Base-by-base conservation (phyloP, 2,113 vertebrate genomes). In the Nymphicus hollandicus region DNA sequence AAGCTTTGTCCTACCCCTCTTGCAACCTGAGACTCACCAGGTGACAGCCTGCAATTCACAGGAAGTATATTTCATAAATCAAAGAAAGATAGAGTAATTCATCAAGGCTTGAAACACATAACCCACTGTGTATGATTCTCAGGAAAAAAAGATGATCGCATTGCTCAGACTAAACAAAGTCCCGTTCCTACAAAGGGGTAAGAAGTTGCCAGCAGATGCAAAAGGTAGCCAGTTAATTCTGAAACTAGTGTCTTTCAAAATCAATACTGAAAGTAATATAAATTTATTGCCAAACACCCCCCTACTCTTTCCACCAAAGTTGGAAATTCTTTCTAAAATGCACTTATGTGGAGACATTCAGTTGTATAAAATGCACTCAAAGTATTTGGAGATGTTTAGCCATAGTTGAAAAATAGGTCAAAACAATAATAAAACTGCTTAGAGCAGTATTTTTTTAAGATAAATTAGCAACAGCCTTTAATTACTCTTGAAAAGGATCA, bases 1-100 rank as follows among this genome's bases (percentile, higher is more conserved):
- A 93, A 50, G 46, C 41, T 94, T 85, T 94, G 72, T 87, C 55
- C 65, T 69, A 53, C 8, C 46, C 78, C 25, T 83, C 35, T 72
- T 27, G 39, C 55, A 53, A 16, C 0, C 2, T 28, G 41, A 93
- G 64, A 78, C 29, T 55, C 41, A 6, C 73, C 69, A 71, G 46
- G 72, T 31, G 71, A 82, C 88, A 74, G 79, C 46, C 20, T 71
- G 49, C 65, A 80, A 79, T 74, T 88, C 58, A 74, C 43, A 43
- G 66, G 17, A 49, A 46, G 6, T 23, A 13, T 44, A 43, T 66
- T 88, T 84, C 39, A 64, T 13, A 50, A 70, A 66, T 74, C 44
- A 60, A 68, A 94, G 61, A 55, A 55, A 89, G 35, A 69, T 8
- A 0, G 2, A 79, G 33, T 33, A 64, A 72, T 80, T 91, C 68